Percentiles rank a stretch among this genome's conserved stretches.
phyloP scores from a whole-genome alignment of 2,888 invertebrate species.

The Philereme vetulata region DNA sequence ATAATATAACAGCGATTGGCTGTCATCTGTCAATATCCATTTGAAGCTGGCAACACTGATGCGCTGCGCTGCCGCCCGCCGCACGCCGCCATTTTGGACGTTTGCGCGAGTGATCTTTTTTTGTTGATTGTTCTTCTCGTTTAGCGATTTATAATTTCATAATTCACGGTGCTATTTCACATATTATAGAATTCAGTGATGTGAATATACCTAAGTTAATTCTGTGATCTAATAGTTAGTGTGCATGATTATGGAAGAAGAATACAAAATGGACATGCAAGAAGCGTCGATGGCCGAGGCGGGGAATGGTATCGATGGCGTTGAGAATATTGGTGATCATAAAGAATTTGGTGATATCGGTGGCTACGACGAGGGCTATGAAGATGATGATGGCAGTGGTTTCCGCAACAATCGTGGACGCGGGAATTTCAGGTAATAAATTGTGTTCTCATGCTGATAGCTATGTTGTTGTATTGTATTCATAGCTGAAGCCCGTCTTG shows the following conservation, averaged over 20 bases:
- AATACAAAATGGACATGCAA: constrained; percentile 68
- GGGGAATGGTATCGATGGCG: constrained; percentile 47
- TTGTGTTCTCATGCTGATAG: neutral
- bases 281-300: constrained; percentile 58
- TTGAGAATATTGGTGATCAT: constrained; percentile 53
- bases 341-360: constrained; percentile 69
- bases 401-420: constrained; percentile 70
- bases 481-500: no score
- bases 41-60: no score
- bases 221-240: constrained; percentile 43
- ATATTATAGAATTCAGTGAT: constrained; percentile 55
- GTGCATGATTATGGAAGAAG: constrained; percentile 67
- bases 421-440: constrained; percentile 70
- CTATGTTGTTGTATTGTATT: constrained; percentile 1
- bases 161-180: constrained; percentile 36
- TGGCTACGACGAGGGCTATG: constrained; percentile 67
- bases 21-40: no score
- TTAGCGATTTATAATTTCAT: constrained; percentile 27
- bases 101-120: constrained; percentile 10
- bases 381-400: constrained; percentile 69
- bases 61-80: neutral
- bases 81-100: constrained; percentile 16
- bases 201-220: constrained; percentile 56
- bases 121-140: constrained; percentile 6
- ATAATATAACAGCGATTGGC: no score